phyloP scores from a whole-genome alignment of 2,888 invertebrate species.

The Luperina nickerlii region DNA sequence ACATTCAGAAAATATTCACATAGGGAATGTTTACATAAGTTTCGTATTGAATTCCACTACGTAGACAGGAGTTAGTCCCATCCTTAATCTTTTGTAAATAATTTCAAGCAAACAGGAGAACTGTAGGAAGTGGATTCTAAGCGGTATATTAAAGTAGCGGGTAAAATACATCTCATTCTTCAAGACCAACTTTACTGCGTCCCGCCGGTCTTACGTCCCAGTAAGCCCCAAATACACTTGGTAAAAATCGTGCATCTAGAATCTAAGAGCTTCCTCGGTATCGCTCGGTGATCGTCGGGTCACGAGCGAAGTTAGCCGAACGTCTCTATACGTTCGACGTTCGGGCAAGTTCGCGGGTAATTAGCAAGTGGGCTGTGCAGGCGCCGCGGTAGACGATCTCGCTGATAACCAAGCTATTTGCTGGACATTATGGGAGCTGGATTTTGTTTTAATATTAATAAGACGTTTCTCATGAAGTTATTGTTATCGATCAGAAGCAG shows the following conservation, averaged over 20 bases:
- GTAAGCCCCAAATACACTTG: conserved; percentile 52
- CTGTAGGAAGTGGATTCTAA: neutral
- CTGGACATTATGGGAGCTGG: conserved; percentile 51
- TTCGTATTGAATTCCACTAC: neutral
- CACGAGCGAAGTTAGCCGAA: conserved; percentile 67
- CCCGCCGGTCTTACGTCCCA: conserved; percentile 17
- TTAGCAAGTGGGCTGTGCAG: conserved; percentile 72
- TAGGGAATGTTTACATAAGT: neutral
- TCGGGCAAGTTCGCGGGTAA: conserved; percentile 68
- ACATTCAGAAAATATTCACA: neutral
- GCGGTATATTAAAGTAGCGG: neutral
- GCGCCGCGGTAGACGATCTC: conserved; percentile 67
- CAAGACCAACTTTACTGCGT: conserved; percentile 6
- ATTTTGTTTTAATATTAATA: conserved; percentile 47
- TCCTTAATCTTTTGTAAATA: neutral
- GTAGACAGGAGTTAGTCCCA: neutral
- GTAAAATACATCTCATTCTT: conserved; percentile 25
- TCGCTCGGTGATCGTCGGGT: conserved; percentile 61
- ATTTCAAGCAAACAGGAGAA: neutral
- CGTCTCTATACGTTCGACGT: conserved; percentile 61
- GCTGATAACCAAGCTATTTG: conserved; percentile 62
- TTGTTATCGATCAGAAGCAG: neutral
- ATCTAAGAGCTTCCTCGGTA: conserved; percentile 64
- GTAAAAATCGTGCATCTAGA: conserved; percentile 73
- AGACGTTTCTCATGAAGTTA: conserved; percentile 12